These are phyloP conservation scores for Syngnathus acus DNA, from an alignment of 2,797 vertebrate genomes.

Conservation along the genomic window DNA sequence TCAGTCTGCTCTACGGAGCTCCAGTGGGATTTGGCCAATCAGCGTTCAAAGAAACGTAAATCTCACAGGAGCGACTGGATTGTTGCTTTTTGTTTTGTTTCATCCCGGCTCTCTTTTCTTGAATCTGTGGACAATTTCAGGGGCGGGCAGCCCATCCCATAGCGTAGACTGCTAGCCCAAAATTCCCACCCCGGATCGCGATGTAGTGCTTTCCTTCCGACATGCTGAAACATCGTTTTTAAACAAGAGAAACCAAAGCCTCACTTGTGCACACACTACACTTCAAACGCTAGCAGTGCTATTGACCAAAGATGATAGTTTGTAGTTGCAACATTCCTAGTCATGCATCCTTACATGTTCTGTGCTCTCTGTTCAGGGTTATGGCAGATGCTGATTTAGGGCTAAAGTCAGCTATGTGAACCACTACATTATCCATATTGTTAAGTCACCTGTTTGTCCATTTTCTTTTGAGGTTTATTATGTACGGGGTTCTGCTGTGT, in stretches of 20 bases:
- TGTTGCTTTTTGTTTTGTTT: constrained; percentile 40
- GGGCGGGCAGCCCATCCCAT: constrained; percentile 24
- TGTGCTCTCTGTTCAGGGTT: not conserved
- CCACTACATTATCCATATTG: not conserved
- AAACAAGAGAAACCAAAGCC: constrained; percentile 55
- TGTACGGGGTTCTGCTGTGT: too few species aligned
- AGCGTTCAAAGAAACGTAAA: constrained; percentile 62
- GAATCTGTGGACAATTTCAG: constrained; percentile 66
- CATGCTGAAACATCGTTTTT: constrained; percentile 77
- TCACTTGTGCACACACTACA: constrained; percentile 30
- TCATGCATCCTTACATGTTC: not conserved
- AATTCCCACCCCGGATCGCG: constrained; percentile 25
- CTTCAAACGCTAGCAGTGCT: constrained; percentile 34
- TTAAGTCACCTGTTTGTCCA: not conserved
- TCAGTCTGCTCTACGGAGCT: constrained; percentile 71
- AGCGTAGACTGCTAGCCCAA: constrained; percentile 52
- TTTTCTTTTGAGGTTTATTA: not conserved
- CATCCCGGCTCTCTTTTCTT: constrained; percentile 28
- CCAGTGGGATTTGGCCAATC: constrained; percentile 75
- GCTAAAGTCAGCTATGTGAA: not conserved
- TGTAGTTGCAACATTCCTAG: constrained; percentile 20
- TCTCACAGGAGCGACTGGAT: constrained; percentile 57
- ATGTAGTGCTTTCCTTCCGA: constrained; percentile 91
- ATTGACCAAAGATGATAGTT: constrained; percentile 65
- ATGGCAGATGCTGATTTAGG: not conserved